Evolutionary conservation across 2,888 invertebrate species (phyloP).

Genomic region (Pasiphila rectangulata): DNA sequence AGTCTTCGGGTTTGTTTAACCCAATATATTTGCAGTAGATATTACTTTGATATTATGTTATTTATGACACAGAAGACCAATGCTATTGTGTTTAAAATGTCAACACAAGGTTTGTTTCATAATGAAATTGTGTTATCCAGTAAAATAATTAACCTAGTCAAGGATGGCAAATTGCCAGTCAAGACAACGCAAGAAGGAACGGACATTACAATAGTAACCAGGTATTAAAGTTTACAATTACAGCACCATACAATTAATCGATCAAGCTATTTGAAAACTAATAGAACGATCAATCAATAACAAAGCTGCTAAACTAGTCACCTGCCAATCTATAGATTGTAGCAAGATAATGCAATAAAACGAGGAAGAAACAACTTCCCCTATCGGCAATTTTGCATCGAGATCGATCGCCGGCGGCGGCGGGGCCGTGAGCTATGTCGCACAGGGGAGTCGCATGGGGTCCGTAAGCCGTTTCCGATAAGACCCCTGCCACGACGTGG

Average conservation of each 20-base stretch:
- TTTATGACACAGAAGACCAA: no score
- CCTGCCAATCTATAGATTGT: conserved; percentile 38
- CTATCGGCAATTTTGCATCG: conserved; percentile 73
- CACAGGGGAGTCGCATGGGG: conserved; percentile 78
- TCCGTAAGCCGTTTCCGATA: conserved; percentile 81
- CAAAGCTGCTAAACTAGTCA: conserved; percentile 30
- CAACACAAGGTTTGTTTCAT: no score
- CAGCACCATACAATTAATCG: background rate
- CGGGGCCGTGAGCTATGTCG: conserved; percentile 60
- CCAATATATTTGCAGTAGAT: no score
- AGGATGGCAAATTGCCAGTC: background rate
- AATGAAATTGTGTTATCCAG: no score
- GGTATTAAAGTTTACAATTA: background rate
- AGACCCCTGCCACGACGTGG: conserved; percentile 55
- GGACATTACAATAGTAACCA: background rate
- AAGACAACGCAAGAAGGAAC: background rate
- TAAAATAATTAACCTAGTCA: no score
- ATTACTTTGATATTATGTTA: no score
- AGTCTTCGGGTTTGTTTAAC: no score
- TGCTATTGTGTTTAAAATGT: no score
- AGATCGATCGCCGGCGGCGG: conserved; percentile 69
- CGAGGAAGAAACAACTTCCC: conserved; percentile 65
- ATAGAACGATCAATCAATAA: conserved; percentile 26
- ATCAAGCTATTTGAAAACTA: conserved; percentile 10
- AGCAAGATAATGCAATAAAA: conserved; percentile 59